These are phyloP conservation scores for Thunnus albacares DNA, from an alignment of 2,797 vertebrate species.

Conservation along the genomic window DNA sequence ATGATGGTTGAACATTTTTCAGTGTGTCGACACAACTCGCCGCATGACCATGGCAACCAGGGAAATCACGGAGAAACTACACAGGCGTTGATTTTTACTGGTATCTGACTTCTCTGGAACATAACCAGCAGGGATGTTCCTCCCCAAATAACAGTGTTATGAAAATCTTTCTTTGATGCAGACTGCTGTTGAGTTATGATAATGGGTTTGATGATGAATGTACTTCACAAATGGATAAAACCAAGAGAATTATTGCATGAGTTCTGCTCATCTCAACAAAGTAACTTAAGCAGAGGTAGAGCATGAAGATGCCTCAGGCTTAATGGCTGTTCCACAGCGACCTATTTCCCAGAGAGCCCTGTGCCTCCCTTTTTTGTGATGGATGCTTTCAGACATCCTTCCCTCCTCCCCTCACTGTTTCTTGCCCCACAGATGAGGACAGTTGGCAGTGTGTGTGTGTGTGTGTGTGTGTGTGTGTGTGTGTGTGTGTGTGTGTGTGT, in stretches of 20 bases:
- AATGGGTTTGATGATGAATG: background rate
- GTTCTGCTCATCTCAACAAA: slow-evolving; percentile 7
- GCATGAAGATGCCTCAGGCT: slow-evolving; percentile 41
- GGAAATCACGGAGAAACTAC: background rate
- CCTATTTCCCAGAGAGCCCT: slow-evolving; percentile 68
- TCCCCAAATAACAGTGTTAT: background rate
- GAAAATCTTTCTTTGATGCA: background rate
- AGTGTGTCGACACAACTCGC: background rate
- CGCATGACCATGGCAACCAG: background rate
- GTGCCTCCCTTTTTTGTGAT: slow-evolving; percentile 60
- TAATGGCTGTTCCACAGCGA: slow-evolving; percentile 45
- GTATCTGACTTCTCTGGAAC: background rate
- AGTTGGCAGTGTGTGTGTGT: slow-evolving; percentile 17
- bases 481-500: slow-evolving; percentile 15
- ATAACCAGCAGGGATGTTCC: no score
- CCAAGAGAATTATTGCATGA: background rate
- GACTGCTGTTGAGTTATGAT: background rate
- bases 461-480: slow-evolving; percentile 16
- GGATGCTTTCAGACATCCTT: slow-evolving; percentile 72
- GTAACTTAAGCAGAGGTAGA: slow-evolving; percentile 54
- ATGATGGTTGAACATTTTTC: background rate
- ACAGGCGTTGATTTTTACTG: no score
- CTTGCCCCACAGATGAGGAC: slow-evolving; percentile 36
- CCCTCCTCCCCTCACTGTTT: slow-evolving; percentile 25
- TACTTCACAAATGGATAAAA: background rate